These are phyloP conservation scores for Ctena decussata DNA, from an alignment of 2,888 invertebrate genomes.

Conservation along the genomic window DNA sequence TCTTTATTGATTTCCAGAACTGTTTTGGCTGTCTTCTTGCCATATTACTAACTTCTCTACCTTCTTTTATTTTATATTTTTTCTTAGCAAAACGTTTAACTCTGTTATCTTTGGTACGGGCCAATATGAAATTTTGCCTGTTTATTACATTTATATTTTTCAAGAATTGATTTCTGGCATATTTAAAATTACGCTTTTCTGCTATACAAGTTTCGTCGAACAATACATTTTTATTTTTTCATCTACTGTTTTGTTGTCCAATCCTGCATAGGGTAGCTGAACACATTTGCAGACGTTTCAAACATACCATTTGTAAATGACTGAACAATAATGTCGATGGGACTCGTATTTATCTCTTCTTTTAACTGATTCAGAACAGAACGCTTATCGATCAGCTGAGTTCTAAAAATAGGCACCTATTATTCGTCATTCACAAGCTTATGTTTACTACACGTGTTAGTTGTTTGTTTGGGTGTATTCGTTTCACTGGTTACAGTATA, in stretches of 20 bases:
- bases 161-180: not conserved
- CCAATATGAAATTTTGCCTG: not conserved
- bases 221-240: not conserved
- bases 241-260: not conserved
- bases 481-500: not conserved
- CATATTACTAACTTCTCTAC: not conserved
- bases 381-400: not conserved
- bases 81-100: not conserved
- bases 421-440: not conserved
- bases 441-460: not conserved
- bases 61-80: constrained; percentile 1
- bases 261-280: not conserved
- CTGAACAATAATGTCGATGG: not conserved
- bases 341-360: not conserved
- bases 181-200: not conserved
- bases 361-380: not conserved
- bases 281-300: not conserved
- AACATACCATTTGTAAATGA: not conserved
- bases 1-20: not conserved
- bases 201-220: not conserved
- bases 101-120: not conserved
- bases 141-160: not conserved
- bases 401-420: not conserved
- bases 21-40: not conserved
- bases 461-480: not conserved